A percentile compares a stretch with the other conserved stretches of the same genome.
phyloP scores from a whole-genome alignment of 2,113 vertebrate genomes.

The Calyptommatus sinebrachiatus region DNA sequence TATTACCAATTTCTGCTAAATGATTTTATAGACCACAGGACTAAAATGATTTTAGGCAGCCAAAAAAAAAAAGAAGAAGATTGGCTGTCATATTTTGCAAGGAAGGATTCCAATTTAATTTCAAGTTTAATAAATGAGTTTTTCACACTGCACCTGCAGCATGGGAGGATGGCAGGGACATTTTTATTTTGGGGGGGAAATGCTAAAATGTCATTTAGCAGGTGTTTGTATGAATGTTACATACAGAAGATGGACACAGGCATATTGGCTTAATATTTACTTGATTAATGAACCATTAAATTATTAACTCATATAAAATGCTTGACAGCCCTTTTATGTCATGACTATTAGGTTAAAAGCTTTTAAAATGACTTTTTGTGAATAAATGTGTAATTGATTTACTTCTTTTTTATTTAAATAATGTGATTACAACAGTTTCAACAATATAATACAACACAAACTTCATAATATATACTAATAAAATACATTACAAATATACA shows the following conservation, averaged over 20 bases:
- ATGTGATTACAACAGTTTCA: no score
- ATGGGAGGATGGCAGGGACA: neutral
- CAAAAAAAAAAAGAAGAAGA: neutral
- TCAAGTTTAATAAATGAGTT: constrained; percentile 23
- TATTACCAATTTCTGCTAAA: neutral
- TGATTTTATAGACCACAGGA: neutral
- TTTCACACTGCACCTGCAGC: constrained; percentile 22
- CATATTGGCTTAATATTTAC: neutral
- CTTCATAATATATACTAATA: no score
- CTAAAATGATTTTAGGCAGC: neutral
- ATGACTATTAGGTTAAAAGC: no score
- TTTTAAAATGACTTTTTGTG: no score
- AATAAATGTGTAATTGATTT: no score
- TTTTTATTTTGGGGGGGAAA: neutral
- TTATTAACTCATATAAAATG: constrained; percentile 3
- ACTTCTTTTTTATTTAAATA: no score
- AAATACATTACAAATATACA: no score
- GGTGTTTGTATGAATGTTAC: neutral
- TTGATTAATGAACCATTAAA: neutral
- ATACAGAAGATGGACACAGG: neutral
- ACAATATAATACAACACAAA: no score
- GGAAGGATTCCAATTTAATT: constrained; percentile 16
- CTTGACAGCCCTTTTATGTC: no score
- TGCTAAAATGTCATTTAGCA: neutral
- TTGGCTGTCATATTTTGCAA: constrained; percentile 9